Evolutionary conservation across 2,113 vertebrate species (phyloP).

Genomic region (Cyprinodon brontotheroides): DNA sequence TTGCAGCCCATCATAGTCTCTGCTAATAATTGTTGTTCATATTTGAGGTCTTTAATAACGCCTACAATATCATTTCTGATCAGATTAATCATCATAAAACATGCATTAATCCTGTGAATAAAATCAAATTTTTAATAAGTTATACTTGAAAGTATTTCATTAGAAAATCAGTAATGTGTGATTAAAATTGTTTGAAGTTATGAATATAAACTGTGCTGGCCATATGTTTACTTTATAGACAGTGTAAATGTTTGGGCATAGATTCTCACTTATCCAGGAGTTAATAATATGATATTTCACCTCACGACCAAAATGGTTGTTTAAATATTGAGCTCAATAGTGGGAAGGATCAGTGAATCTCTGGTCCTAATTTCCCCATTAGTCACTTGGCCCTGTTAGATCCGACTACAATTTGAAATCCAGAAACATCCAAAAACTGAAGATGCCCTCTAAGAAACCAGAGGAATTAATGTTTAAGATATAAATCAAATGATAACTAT

Average conservation of each 20-base stretch:
- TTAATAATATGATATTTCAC: too few species aligned
- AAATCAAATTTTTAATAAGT: background rate
- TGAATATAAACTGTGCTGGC: background rate
- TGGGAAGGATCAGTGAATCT: background rate
- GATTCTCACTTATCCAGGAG: too few species aligned
- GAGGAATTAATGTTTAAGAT: background rate
- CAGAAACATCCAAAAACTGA: background rate
- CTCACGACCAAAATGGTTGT: background rate
- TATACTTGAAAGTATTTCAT: background rate
- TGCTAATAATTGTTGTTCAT: constrained; percentile 17
- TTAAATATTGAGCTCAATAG: background rate
- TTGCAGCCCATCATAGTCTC: constrained; percentile 12
- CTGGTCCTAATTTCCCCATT: background rate
- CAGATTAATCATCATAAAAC: background rate
- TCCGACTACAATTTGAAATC: background rate
- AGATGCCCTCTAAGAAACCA: background rate
- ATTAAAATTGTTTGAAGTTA: background rate
- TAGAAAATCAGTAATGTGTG: background rate
- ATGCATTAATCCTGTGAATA: background rate
- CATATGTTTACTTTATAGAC: background rate
- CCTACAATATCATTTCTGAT: background rate
- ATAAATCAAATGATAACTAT: background rate
- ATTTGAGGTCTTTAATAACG: background rate
- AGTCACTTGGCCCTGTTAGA: background rate
- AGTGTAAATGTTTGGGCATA: background rate